Conservation (phyloP, 1,140 invertebrate genomes). For the Meloidogyne floridensis region DNA sequence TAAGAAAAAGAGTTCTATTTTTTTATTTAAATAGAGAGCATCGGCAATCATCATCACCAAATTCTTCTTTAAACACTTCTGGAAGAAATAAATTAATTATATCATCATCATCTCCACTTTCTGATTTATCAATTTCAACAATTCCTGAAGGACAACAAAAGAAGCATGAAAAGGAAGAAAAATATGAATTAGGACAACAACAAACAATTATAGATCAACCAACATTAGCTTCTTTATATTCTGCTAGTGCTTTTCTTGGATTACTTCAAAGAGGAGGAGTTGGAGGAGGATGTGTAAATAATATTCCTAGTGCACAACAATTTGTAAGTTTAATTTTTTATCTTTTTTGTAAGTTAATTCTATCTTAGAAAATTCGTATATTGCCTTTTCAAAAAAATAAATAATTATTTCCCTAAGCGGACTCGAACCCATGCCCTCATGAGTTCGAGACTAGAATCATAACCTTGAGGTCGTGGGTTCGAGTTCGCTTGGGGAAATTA, state of each 20-base stretch:
- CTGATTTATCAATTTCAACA: background rate
- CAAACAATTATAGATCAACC: background rate
- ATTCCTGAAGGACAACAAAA: background rate
- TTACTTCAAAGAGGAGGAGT: background rate
- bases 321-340: background rate
- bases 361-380: too few relatives aligned
- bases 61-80: background rate
- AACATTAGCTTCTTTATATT: slow-evolving; percentile 8
- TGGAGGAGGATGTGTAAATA: background rate
- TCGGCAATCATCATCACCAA: background rate
- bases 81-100: slow-evolving; percentile 7
- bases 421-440: too few relatives aligned
- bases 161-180: background rate
- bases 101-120: background rate
- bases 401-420: too few relatives aligned
- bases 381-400: too few relatives aligned
- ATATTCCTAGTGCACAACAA: background rate
- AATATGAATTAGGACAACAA: background rate
- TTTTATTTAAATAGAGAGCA: background rate
- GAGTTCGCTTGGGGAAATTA: too few relatives aligned
- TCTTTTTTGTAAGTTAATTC: too few relatives aligned
- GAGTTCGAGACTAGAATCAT: too few relatives aligned
- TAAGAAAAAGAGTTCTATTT: too few relatives aligned
- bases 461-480: too few relatives aligned
- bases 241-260: slow-evolving; percentile 10